A percentile compares a stretch with the other conserved stretches of the same genome.
phyloP scores from a whole-genome alignment of 2,113 vertebrate genomes.

The Mustelus asterias region DNA sequence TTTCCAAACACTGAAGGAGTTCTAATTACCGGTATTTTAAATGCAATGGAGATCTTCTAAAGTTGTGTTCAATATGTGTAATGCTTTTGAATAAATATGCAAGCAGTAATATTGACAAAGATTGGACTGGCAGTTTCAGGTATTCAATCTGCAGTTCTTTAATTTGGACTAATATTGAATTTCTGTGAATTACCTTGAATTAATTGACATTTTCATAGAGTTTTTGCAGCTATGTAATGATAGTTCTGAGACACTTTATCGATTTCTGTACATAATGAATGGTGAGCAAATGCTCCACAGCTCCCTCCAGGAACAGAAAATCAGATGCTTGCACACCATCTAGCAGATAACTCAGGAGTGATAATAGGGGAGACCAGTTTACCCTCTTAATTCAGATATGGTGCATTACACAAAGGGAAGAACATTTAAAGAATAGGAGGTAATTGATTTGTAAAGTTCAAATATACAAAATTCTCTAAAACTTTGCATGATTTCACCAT shows the following conservation, averaged over 20 bases:
- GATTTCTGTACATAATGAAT: not conserved
- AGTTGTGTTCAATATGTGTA: not conserved
- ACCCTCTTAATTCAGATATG: not conserved
- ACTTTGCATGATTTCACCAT: not conserved
- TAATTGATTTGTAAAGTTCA: not conserved
- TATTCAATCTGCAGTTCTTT: not conserved
- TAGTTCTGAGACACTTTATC: not conserved
- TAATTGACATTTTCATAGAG: not conserved
- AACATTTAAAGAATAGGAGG: not conserved
- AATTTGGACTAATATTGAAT: not conserved
- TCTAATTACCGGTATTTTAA: not conserved
- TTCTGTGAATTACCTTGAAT: not conserved
- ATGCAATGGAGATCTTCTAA: not conserved
- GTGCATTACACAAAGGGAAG: not conserved
- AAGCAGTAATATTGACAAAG: not conserved
- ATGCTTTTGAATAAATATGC: not conserved
- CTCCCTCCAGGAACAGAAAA: not conserved
- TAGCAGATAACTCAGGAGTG: not conserved
- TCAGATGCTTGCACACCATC: not conserved
- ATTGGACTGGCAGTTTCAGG: not conserved
- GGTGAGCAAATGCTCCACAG: not conserved
- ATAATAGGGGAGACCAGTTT: not conserved
- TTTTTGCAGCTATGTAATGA: not conserved
- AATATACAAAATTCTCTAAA: not conserved
- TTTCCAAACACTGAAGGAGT: not conserved